These are phyloP conservation scores for Oreochromis niloticus DNA, from an alignment of 2,113 vertebrate genomes.

Conservation along the genomic window DNA sequence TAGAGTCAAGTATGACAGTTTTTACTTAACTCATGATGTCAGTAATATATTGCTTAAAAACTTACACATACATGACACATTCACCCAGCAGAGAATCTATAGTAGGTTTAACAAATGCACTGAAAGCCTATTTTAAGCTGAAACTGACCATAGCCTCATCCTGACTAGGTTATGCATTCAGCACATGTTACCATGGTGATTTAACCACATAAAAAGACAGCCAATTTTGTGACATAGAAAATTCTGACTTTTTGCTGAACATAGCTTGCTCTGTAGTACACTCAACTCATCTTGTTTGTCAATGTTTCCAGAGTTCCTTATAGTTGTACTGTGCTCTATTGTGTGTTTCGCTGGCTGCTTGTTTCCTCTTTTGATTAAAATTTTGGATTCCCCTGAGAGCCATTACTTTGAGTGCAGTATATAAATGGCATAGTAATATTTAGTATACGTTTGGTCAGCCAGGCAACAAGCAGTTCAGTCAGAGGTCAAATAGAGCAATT, in stretches of 20 bases:
- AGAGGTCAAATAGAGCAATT: neutral
- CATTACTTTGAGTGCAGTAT: neutral
- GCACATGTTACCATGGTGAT: neutral
- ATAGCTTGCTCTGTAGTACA: neutral
- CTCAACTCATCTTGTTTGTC: neutral
- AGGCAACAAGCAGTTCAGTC: neutral
- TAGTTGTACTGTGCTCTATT: neutral
- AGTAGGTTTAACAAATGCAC: neutral
- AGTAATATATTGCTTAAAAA: neutral
- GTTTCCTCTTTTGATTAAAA: neutral
- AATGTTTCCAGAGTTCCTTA: neutral
- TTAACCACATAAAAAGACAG: neutral
- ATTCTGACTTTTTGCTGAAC: neutral
- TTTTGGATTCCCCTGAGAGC: neutral
- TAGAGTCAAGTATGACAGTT: neutral
- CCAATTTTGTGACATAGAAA: neutral
- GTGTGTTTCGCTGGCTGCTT: neutral
- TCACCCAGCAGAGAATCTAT: neutral
- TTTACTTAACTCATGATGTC: neutral
- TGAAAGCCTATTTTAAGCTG: neutral
- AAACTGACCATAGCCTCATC: neutral
- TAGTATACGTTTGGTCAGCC: neutral
- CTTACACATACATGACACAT: neutral
- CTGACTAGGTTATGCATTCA: neutral
- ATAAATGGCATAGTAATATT: neutral